Conservation (phyloP, 2,113 vertebrate species). For the Otocyon megalotis region DNA sequence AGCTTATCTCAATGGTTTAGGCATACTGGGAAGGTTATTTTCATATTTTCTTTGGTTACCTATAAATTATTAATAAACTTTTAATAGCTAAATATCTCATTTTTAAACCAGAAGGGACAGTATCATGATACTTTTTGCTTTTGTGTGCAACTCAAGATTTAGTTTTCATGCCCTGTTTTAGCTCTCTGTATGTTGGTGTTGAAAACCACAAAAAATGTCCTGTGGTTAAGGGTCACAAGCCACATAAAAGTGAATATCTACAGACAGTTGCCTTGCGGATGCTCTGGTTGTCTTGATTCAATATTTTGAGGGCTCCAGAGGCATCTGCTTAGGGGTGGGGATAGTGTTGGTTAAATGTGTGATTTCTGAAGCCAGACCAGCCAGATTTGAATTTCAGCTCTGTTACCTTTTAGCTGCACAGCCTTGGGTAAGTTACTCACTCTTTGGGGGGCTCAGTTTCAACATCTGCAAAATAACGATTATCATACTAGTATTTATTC, state of each 20-base stretch:
- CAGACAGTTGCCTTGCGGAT: background rate
- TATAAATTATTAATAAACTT: conserved; percentile 27
- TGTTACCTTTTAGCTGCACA: background rate
- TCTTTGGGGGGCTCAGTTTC: background rate
- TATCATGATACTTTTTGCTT: background rate
- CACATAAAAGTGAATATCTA: background rate
- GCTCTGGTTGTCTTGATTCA: background rate
- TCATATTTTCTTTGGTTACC: background rate
- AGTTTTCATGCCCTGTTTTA: background rate
- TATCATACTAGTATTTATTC: background rate
- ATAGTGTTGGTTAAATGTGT: background rate
- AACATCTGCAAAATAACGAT: background rate
- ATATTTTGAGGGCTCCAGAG: background rate
- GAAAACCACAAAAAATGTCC: background rate
- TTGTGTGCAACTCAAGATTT: background rate
- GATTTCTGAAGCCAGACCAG: background rate
- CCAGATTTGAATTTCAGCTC: background rate
- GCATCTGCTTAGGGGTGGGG: background rate
- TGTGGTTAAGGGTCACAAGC: background rate
- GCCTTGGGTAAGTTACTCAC: background rate
- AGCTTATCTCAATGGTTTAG: background rate
- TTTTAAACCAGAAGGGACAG: background rate
- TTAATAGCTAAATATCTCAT: background rate
- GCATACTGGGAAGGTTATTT: background rate
- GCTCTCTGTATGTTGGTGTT: background rate